A percentile compares a stretch with the other conserved stretches of the same genome.
phyloP scores from a whole-genome alignment of 2,113 vertebrate species.

The Sarotherodon lohbergeri region DNA sequence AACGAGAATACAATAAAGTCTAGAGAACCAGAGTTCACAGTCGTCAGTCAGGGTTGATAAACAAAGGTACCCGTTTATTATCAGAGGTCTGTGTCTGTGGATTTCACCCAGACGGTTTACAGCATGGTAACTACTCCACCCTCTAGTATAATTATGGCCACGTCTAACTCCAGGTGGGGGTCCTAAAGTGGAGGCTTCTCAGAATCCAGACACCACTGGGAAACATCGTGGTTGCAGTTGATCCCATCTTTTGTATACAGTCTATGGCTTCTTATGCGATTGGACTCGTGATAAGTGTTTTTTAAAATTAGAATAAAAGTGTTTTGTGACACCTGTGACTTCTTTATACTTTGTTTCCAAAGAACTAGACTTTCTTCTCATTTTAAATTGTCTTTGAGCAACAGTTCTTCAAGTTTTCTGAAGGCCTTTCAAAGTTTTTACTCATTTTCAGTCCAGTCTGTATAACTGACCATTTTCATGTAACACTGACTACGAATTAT shows the following conservation, averaged over 20 bases:
- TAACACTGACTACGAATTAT: too few species aligned
- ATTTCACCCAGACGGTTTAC: background rate
- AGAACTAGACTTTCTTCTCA: background rate
- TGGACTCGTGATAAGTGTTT: fast-evolving
- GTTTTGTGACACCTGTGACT: background rate
- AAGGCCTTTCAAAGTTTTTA: too few species aligned
- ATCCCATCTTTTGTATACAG: background rate
- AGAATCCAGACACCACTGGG: background rate
- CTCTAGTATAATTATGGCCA: background rate
- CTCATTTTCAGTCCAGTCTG: too few species aligned
- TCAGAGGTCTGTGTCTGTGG: background rate
- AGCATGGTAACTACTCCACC: background rate
- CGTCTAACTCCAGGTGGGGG: background rate
- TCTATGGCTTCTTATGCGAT: background rate
- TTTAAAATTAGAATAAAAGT: background rate
- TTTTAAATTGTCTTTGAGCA: too few species aligned
- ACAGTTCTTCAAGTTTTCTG: too few species aligned
- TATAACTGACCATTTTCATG: too few species aligned
- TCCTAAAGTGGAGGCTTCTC: background rate
- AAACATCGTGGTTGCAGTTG: fast-evolving
- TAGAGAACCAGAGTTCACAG: background rate
- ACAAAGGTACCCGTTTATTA: background rate
- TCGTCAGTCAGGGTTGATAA: background rate
- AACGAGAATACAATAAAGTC: background rate
- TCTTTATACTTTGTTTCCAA: background rate